A percentile compares a stretch with the other conserved stretches of the same genome.
Conservation (phyloP, 2,797 vertebrate species). For the Cygnus olor region DNA sequence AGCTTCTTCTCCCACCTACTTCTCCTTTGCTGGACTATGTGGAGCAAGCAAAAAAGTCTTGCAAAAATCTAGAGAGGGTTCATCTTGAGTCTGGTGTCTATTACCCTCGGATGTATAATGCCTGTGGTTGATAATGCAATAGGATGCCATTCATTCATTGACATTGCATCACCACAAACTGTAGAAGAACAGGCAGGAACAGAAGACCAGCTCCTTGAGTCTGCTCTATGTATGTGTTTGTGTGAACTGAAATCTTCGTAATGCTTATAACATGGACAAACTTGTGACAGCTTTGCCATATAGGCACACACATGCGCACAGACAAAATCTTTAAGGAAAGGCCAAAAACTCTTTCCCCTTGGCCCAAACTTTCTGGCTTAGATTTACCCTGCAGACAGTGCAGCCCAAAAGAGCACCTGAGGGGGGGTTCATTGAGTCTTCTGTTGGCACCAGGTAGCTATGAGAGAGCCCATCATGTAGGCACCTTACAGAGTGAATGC, state of each 20-base stretch:
- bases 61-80: neutral
- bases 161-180: neutral
- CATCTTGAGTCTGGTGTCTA: rapidly evolving
- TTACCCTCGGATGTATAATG: neutral
- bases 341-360: neutral
- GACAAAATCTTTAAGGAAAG: neutral
- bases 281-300: neutral
- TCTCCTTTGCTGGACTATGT: neutral
- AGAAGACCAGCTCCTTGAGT: neutral
- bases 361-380: neutral
- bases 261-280: neutral
- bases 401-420: neutral
- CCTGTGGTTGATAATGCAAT: neutral
- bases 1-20: neutral
- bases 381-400: neutral
- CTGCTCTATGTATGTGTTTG: neutral
- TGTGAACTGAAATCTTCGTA: neutral
- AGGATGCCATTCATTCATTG: neutral
- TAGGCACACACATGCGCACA: neutral
- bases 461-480: neutral
- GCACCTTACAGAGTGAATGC: neutral
- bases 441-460: neutral
- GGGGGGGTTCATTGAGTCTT: neutral
- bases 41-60: neutral
- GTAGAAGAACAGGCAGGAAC: neutral